These are phyloP conservation scores for Achroia grisella DNA, from an alignment of 1,140 invertebrate species.

Conservation along the genomic window DNA sequence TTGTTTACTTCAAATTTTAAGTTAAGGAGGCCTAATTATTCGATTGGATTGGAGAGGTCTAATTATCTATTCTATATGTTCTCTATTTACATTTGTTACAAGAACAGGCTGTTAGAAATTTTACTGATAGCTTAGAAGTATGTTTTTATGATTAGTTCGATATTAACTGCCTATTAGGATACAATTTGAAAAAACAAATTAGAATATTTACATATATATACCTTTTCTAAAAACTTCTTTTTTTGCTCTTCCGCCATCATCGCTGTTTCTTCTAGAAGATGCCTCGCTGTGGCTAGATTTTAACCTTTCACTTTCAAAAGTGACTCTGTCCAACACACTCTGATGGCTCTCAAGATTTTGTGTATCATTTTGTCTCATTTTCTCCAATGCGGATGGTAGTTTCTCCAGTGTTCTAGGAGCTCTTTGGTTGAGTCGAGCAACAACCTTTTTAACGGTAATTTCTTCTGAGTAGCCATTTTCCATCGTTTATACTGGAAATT, in stretches of 20 bases:
- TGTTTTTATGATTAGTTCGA: too few species aligned
- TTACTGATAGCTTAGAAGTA: too few species aligned
- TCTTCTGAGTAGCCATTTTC: constrained; percentile 1
- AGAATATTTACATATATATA: too few species aligned
- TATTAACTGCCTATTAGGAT: too few species aligned
- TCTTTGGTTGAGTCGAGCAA: not conserved
- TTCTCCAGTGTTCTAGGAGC: constrained; percentile 5
- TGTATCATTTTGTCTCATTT: constrained; percentile 14
- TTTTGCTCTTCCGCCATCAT: constrained; percentile 42
- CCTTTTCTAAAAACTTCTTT: constrained; percentile 39
- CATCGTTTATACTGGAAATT: not conserved
- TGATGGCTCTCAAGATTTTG: constrained; percentile 17
- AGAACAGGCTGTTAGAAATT: too few species aligned
- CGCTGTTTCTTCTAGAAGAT: constrained; percentile 55
- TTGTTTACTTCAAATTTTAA: too few species aligned
- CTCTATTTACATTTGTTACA: too few species aligned
- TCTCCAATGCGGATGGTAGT: constrained; percentile 15
- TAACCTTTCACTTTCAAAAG: constrained; percentile 49
- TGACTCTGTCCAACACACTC: constrained; percentile 37
- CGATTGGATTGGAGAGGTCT: too few species aligned
- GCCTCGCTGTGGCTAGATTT: constrained; percentile 43
- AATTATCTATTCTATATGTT: too few species aligned
- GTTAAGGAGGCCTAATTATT: too few species aligned
- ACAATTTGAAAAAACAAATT: too few species aligned
- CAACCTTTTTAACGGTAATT: not conserved